Evolutionary conservation across 2,888 invertebrate genomes (phyloP), one percentile per base, ranked within the genome.

Genomic region (Dugesia japonica): DNA sequence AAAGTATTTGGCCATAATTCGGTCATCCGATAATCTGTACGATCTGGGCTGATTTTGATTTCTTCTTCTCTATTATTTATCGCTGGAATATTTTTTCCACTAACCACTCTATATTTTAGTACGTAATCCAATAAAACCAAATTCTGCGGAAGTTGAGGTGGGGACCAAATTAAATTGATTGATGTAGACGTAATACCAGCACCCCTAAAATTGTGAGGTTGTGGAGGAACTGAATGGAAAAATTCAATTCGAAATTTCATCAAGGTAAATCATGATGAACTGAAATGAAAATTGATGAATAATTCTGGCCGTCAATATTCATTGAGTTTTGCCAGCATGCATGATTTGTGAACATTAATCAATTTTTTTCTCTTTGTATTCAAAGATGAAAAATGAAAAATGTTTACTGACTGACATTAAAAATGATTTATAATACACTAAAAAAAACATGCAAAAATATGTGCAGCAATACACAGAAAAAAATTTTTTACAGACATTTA

Each of bases 121-220:
- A 31, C 26, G 33, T 76, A 76, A 71, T 72, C 72, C 73, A 76
- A 26, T 31, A 76, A 28, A 17, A 20, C 15, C 31, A 72, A 20
- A 13, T 28, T 28, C 23, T 26, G n/a, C 71, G 76, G 28, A 26
- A 76, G 4, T 26, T 76, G 31, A 7, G 76, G 76, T 4, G 76
- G 76, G 17, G 28, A 26, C 76, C 76, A 76, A 31, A 76, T 56
- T 7, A 76, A 71, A 26, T 76, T 71, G 9, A 76, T 76, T n/a
- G 71, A 72, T 26, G 71, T 76, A 27, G 76, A 76, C 20, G 71
- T 71, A 15, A 71, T 72, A 27, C 71, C 71, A 31, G 71, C 72
- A 28, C 76, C 76, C 31, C 76, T 71, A 71, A 76, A 76, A 71
- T 76, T 76, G 28, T 76, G 76, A 7, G 76, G 76, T 75, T 76